Base-by-base conservation (phyloP, 1,140 invertebrate genomes). In the Bombus ignitus region DNA sequence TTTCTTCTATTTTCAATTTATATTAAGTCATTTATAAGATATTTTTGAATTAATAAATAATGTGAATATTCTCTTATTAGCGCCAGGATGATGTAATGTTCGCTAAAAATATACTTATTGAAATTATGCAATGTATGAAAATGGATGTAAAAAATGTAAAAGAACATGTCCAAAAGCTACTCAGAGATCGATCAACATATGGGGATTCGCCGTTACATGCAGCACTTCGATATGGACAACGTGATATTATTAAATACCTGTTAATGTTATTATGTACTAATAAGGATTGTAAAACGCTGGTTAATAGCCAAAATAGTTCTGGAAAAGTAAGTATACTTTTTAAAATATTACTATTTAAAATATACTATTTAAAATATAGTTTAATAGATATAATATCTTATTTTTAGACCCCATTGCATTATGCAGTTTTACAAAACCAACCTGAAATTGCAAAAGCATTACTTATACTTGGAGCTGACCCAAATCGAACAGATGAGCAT, bases 351-450 rank as follows among this genome's bases (percentile, higher is more conserved):
- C n/a, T n/a, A n/a, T n/a, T n/a, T n/a, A n/a, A n/a, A n/a, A n/a
- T n/a, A n/a, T n/a, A n/a, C n/a, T n/a, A n/a, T n/a, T n/a, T n/a
- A n/a, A n/a, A n/a, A 59, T 89, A 15, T 73, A 75, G 22, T 81
- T 32, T 81, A 80, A 53, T 32, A 22, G 1, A 39, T 91, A 82
- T 80, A 76, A 92, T 91, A 81, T 90, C 91, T 82, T 88, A 8
- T 66, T 89, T 79, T 92, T 79, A 96, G 91, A 96, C 94, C 37
- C 94, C 95, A 0, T 86, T 96, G 8, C 96, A 96, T 92, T 93
- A 95, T 72, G 95, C 96, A 6, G 95, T 96, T 32, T 83, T 95
- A 25, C 92, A 94, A 80, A 94, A 95, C 88, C 94, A 95, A 62
- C 66, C 94, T 0, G 93, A 95, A 62, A 87, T 94, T 32, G 93